Evolutionary conservation across 2,888 invertebrate species (phyloP).

Genomic region (Oscheius sp.): DNA sequence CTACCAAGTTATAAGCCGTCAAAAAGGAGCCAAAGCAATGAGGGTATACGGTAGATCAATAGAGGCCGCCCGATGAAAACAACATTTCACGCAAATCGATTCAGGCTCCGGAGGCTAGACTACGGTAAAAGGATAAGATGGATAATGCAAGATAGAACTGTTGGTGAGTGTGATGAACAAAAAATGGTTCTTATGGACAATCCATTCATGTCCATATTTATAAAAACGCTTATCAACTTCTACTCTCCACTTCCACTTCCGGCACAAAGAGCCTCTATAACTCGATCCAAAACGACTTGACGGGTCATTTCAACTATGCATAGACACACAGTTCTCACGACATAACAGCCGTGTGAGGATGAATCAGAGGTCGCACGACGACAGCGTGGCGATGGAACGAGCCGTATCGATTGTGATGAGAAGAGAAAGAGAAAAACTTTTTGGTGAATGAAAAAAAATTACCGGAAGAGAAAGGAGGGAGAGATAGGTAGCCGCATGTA

Average conservation of each 20-base stretch:
- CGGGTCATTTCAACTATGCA: constrained; percentile 10
- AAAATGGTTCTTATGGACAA: no score
- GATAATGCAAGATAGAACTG: no score
- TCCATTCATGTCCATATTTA: no score
- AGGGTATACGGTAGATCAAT: constrained; percentile 28
- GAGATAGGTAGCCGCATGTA: no score
- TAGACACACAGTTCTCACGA: constrained; percentile 11
- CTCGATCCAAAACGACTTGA: no score
- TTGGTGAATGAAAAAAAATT: not conserved
- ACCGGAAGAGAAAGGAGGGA: no score
- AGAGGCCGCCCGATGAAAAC: constrained; percentile 21
- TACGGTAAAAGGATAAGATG: no score
- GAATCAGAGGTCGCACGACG: constrained; percentile 6
- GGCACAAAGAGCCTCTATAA: no score
- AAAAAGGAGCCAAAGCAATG: not conserved
- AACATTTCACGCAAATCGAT: constrained; percentile 24
- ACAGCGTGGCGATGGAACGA: not conserved
- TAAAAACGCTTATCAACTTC: no score
- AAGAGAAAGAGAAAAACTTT: not conserved
- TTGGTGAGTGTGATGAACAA: no score
- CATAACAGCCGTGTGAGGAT: not conserved
- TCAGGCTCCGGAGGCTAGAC: constrained; percentile 1
- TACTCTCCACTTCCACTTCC: no score
- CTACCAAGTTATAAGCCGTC: not conserved
- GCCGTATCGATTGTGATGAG: not conserved